Conservation (phyloP, 1,140 invertebrate genomes). For the Plutomurus gul region DNA sequence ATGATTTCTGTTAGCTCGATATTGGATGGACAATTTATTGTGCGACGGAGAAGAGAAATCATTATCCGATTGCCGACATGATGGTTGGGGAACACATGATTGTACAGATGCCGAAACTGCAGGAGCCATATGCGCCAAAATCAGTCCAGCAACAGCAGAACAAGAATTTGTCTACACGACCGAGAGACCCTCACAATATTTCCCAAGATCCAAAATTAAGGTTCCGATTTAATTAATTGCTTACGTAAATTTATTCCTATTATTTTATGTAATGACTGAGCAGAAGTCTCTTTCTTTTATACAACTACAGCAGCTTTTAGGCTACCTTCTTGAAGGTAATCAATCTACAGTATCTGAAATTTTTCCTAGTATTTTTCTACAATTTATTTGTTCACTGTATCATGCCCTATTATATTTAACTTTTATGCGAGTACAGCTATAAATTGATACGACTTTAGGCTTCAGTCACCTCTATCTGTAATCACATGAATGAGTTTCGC, state of each 20-base stretch:
- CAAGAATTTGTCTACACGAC: slow-evolving; percentile 37
- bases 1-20: slow-evolving; percentile 65
- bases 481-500: too few relatives aligned
- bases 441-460: too few relatives aligned
- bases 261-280: too few relatives aligned
- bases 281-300: too few relatives aligned
- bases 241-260: background rate
- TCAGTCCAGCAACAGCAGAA: slow-evolving; percentile 54
- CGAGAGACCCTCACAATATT: slow-evolving; percentile 54
- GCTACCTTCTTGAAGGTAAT: too few relatives aligned
- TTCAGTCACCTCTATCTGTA: too few relatives aligned
- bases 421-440: too few relatives aligned
- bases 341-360: too few relatives aligned
- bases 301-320: too few relatives aligned
- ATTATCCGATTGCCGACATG: slow-evolving; percentile 74
- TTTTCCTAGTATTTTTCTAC: too few relatives aligned
- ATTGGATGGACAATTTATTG: slow-evolving; percentile 87
- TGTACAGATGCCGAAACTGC: slow-evolving; percentile 78
- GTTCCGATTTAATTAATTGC: slow-evolving; percentile 15
- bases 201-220: slow-evolving; percentile 49
- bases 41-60: slow-evolving; percentile 79
- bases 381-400: too few relatives aligned
- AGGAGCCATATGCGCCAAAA: slow-evolving; percentile 71
- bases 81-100: slow-evolving; percentile 81
- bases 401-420: too few relatives aligned